Evolutionary conservation across 2,888 invertebrate genomes (phyloP).

Genomic region (Sarcophaga subvicina): DNA sequence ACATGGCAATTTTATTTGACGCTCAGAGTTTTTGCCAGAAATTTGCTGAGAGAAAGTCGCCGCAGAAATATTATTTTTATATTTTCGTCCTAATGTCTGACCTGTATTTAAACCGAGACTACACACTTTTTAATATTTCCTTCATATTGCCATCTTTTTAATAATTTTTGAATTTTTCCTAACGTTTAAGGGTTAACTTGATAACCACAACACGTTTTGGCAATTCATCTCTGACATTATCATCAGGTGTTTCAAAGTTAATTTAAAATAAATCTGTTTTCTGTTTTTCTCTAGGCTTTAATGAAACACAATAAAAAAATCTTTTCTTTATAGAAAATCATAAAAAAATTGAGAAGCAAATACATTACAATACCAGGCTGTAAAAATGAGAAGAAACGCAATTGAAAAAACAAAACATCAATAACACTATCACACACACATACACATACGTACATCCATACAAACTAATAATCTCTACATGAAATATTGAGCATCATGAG

Average conservation of each 20-base stretch:
- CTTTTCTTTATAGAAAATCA: neutral
- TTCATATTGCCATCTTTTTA: too few relatives aligned
- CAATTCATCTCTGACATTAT: slow-evolving; percentile 15
- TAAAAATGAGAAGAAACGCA: slow-evolving; percentile 19
- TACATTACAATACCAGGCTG: neutral
- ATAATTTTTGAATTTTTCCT: neutral
- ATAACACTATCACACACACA: too few relatives aligned
- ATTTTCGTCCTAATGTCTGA: too few relatives aligned
- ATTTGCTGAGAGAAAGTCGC: too few relatives aligned
- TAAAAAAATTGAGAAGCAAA: neutral
- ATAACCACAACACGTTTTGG: slow-evolving; percentile 18
- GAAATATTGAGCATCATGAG: too few relatives aligned
- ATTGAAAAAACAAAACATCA: neutral
- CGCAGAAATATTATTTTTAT: too few relatives aligned
- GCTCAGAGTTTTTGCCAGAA: too few relatives aligned
- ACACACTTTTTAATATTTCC: too few relatives aligned
- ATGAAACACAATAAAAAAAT: neutral
- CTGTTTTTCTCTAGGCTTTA: neutral
- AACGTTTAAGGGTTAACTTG: neutral
- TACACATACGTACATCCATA: too few relatives aligned
- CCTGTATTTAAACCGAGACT: too few relatives aligned
- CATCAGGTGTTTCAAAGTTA: slow-evolving; percentile 49
- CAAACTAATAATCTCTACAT: too few relatives aligned
- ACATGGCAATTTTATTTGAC: too few relatives aligned
- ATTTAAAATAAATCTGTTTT: slow-evolving; percentile 57